Evolutionary conservation across 2,888 invertebrate species (phyloP), one percentile per base, ranked within the genome.

Genomic region (Eupithecia pulchellata): DNA sequence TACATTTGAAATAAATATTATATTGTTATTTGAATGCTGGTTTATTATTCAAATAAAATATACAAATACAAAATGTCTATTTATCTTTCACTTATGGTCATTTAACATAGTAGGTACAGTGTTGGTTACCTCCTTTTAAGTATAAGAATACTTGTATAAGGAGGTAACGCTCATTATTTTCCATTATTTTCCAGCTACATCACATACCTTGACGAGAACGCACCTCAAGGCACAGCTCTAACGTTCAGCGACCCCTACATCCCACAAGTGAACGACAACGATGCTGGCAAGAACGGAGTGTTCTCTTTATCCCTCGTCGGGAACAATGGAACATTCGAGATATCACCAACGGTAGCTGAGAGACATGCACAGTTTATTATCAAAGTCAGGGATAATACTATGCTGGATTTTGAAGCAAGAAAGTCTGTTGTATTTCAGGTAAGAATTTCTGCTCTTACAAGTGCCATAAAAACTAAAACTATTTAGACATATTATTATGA

Each of bases 281-380:
- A 97, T 81, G 95, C 96, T 74, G 97, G 97, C n/a, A 97, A 97
- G 84, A 97, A 97, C 80, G 97, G 97, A 8, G 97, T 98, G 9
- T 97, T 98, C 84, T 96, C 97, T 0, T 91, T 98, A 36, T 95
- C 96, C 47, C 89, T 98, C 76, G 95, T 96, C 17, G 97, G 97
- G 72, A 97, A 97, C 86, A 98, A 98, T 86, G 97, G 97, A 42
- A 98, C 98, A 4, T 99, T 99, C 85, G 98, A 98, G 87, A 96
- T 99, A 69, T 95, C 96, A 8, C 99, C 99, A 0, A 96, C 96
- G 39, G 97, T 97, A 1, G 97, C 97, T 0, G 97, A 98, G 85
- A 96, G 97, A 72, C 95, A 96, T 75, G 96, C 97, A 2, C 96
- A 96, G 79, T 98, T 98, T 85, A 95, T 97, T 66, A 96, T 99